phyloP scores from a whole-genome alignment of 2,797 vertebrate genomes.

The Strix occidentalis region DNA sequence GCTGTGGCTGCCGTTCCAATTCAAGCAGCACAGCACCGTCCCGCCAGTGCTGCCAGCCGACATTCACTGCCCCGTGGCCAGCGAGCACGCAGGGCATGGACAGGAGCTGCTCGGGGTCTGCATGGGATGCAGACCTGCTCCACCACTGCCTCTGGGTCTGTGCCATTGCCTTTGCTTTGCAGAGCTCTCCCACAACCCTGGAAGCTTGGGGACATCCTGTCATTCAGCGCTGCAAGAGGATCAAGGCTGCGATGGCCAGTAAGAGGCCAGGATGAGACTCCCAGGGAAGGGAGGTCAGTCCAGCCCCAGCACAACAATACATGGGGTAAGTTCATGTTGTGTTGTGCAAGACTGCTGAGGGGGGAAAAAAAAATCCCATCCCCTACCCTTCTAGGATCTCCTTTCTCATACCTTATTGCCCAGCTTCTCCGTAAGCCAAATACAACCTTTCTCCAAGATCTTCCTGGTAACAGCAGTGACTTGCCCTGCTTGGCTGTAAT shows the following conservation, averaged over 20 bases:
- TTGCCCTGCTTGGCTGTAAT: slow-evolving; percentile 3
- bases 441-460: background rate
- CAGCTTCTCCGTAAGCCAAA: background rate
- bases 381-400: background rate
- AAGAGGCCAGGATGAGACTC: background rate
- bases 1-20: background rate
- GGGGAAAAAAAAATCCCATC: rapidly evolving
- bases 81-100: background rate
- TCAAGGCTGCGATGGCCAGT: background rate
- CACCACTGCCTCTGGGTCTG: background rate
- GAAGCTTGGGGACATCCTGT: rapidly evolving
- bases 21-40: background rate
- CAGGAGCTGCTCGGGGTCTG: background rate
- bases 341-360: background rate
- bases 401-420: background rate
- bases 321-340: rapidly evolving
- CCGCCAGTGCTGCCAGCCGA: background rate
- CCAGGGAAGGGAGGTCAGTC: background rate
- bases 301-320: background rate
- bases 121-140: background rate
- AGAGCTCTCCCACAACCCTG: background rate
- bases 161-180: background rate
- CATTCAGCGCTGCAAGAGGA: background rate
- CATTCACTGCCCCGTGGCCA: background rate
- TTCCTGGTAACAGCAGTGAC: background rate